Evolutionary conservation across 2,113 vertebrate species (phyloP).

Genomic region (Oophaga pumilio): DNA sequence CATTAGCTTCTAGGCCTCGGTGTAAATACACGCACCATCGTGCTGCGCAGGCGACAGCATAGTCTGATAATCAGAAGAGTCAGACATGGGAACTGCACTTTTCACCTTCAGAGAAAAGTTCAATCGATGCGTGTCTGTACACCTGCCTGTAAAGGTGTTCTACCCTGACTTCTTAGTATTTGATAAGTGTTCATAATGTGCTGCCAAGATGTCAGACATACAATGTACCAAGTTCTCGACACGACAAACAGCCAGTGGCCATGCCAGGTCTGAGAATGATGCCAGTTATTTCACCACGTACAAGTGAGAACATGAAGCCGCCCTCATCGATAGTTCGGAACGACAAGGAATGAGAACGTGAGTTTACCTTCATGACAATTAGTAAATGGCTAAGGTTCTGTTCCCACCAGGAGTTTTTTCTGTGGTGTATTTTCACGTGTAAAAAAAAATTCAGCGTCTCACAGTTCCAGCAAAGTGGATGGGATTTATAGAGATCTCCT

Average conservation of each 20-base stretch:
- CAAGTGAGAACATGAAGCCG: not conserved
- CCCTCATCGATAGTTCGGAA: not conserved
- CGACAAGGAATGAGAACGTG: not conserved
- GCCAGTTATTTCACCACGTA: not conserved
- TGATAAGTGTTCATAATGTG: conserved; percentile 14
- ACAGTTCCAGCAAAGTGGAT: too few species aligned
- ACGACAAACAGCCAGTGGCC: not conserved
- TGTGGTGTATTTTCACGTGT: too few species aligned
- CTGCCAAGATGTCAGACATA: conserved; percentile 13
- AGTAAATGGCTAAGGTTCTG: too few species aligned
- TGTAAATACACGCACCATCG: too few species aligned
- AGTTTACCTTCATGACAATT: too few species aligned
- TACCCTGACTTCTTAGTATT: not conserved
- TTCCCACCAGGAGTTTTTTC: too few species aligned
- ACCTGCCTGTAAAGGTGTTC: not conserved
- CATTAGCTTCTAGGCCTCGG: too few species aligned
- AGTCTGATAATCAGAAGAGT: too few species aligned
- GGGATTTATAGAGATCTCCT: too few species aligned
- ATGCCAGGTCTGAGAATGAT: not conserved
- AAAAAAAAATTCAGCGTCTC: too few species aligned
- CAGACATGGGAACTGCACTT: not conserved
- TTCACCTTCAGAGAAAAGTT: not conserved
- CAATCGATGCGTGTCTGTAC: not conserved
- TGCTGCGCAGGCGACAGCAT: too few species aligned
- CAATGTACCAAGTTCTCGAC: not conserved